Base-by-base conservation (phyloP, 2,888 invertebrate species). In the Penaeus monodon region DNA sequence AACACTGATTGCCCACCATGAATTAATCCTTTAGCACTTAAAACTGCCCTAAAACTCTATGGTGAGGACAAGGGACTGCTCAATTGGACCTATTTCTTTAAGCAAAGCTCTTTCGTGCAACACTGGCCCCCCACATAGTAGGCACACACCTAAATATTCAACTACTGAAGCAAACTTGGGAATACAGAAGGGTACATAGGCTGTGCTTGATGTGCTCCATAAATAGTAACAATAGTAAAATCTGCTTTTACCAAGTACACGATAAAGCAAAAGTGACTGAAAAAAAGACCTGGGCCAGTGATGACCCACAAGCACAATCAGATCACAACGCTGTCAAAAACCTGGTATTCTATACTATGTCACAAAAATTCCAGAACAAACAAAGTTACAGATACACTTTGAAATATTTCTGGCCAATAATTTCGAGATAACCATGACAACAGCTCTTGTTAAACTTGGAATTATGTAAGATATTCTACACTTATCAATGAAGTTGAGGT, bases 91-190 rank as follows among this genome's bases (percentile, higher is more conserved):
- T 57, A 57, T 57, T 57, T 57, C 17, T 57, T 57, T 57, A 57
- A 57, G 57, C 57, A 57, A n/a, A 57, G 57, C 57, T 76, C 76
- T 76, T 27, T 76, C 49, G 76, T 76, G 76, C 76, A 76, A 44
- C 44, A 22, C 38, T 76, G 76, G n/a, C 20, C 63, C 77, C n/a
- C 27, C 6, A 44, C n/a, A 77, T n/a, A 22, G 57, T 57, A 57
- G 63, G 77, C 49, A 63, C 57, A 73, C 73, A 29, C 38, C n/a
- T 57, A 77, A 29, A 57, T n/a, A 57, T 20, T 63, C 27, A 27
- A 63, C 57, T 77, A 1, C 17, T 57, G 57, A 57, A 57, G 57
- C 57, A n/a, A 57, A 57, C 57, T 57, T 57, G n/a, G 57, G 57
- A 57, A 57, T 57, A 57, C 17, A 57, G 57, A 57, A 57, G 57